Evolutionary conservation across 2,888 invertebrate genomes (phyloP).

Genomic region (Sphaerophoria taeniata): DNA sequence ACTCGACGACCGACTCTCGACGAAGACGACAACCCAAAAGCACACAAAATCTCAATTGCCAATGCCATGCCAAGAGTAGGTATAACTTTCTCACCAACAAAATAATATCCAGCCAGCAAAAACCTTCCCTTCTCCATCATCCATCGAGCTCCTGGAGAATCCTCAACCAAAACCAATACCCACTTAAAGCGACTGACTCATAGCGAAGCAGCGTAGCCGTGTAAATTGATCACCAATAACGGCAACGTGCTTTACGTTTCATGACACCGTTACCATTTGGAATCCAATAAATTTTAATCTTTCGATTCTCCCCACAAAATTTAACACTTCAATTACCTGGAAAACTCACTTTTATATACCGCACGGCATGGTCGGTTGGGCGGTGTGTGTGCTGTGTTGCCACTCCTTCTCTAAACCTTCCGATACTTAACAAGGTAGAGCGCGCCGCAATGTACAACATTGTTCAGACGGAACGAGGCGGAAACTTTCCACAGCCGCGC

Average conservation of each 20-base stretch:
- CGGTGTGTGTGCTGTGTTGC: neutral
- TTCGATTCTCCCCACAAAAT: slow-evolving; percentile 74
- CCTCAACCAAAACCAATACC: neutral
- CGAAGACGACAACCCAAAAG: no score
- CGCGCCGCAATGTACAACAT: slow-evolving; percentile 60
- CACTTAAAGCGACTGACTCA: neutral
- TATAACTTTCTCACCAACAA: slow-evolving; percentile 44
- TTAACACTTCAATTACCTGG: slow-evolving; percentile 75
- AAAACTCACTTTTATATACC: slow-evolving; percentile 49
- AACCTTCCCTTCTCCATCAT: neutral
- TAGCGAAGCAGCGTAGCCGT: slow-evolving; percentile 36
- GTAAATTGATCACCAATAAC: slow-evolving; percentile 73
- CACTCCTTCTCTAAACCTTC: neutral
- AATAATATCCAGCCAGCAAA: neutral
- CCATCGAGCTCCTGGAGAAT: neutral
- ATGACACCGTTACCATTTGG: slow-evolving; percentile 72
- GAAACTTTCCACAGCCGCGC: slow-evolving; percentile 34
- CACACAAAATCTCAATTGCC: slow-evolving; percentile 50
- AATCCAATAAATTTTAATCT: slow-evolving; percentile 75
- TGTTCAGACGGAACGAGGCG: slow-evolving; percentile 65
- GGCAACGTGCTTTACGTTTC: slow-evolving; percentile 70
- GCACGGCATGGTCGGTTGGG: neutral
- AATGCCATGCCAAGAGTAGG: neutral
- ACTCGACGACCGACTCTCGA: neutral
- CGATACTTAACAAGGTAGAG: slow-evolving; percentile 40